Conservation (phyloP, 2,797 vertebrate genomes). For the Spea hammondii region DNA sequence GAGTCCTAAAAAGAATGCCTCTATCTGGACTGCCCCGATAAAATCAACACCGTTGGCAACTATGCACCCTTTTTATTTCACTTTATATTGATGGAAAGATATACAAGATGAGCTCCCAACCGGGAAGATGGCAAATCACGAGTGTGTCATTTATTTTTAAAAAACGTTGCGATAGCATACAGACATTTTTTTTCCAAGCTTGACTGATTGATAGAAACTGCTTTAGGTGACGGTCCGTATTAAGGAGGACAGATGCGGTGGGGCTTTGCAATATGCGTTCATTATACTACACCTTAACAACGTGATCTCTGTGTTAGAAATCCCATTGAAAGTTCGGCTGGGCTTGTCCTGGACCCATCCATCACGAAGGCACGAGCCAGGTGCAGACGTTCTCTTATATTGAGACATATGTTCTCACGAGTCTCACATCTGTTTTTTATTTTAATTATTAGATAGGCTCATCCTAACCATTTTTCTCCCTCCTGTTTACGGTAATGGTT, state of each 20-base stretch:
- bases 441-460: slow-evolving; percentile 3
- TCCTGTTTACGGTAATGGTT: slow-evolving; percentile 38
- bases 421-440: slow-evolving; percentile 30
- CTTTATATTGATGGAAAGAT: no score
- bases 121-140: no score
- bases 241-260: neutral
- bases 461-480: slow-evolving; percentile 14
- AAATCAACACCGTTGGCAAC: no score
- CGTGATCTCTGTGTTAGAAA: slow-evolving; percentile 12
- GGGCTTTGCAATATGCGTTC: neutral
- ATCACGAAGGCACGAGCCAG: slow-evolving; percentile 14
- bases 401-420: slow-evolving; percentile 31
- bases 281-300: slow-evolving; percentile 4
- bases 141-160: no score
- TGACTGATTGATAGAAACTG: no score
- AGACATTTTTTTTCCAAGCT: neutral
- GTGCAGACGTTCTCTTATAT: slow-evolving; percentile 5
- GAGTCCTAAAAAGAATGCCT: no score
- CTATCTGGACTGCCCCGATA: no score
- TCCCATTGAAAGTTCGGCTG: neutral
- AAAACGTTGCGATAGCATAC: no score
- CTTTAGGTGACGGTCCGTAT: no score
- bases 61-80: no score
- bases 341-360: slow-evolving; percentile 13
- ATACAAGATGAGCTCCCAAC: no score